phyloP scores from a whole-genome alignment of 2,797 vertebrate species.

The Psittacula echo region DNA sequence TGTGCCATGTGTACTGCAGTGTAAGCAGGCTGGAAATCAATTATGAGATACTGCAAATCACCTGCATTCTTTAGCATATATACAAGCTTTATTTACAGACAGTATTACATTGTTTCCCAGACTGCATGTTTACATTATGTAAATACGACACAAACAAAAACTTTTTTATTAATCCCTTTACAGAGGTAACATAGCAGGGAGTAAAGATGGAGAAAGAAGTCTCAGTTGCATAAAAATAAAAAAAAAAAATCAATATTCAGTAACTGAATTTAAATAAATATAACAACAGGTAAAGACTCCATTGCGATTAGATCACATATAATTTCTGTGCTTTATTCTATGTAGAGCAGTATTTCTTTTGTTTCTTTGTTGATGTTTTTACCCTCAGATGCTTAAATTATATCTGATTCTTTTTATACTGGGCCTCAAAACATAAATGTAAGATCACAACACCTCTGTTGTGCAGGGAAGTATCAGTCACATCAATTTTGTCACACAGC shows the following conservation, averaged over 20 bases:
- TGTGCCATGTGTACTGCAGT: fast-evolving
- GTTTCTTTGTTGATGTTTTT: not conserved
- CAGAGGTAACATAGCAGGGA: not conserved
- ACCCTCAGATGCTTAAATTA: not conserved
- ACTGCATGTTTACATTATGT: not conserved
- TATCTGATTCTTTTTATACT: not conserved
- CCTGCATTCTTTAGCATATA: not conserved
- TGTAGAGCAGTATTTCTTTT: not conserved
- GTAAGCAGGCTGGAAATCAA: not conserved
- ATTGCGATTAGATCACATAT: not conserved
- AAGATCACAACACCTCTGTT: not conserved
- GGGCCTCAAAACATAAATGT: not conserved
- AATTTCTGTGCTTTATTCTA: not conserved
- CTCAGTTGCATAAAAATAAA: not conserved
- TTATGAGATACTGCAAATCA: not conserved
- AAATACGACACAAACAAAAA: not conserved
- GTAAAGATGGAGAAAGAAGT: not conserved
- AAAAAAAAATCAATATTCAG: not conserved
- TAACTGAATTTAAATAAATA: constrained; percentile 5
- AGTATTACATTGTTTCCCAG: not conserved
- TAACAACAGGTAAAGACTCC: not conserved
- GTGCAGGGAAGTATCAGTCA: not conserved
- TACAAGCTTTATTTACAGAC: not conserved
- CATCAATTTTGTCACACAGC: not conserved
- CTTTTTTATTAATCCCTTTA: not conserved